Evolutionary conservation across 2,797 vertebrate genomes (phyloP), one percentile per base, ranked within the genome.

Genomic region (Spinibarbus caldwelli): DNA sequence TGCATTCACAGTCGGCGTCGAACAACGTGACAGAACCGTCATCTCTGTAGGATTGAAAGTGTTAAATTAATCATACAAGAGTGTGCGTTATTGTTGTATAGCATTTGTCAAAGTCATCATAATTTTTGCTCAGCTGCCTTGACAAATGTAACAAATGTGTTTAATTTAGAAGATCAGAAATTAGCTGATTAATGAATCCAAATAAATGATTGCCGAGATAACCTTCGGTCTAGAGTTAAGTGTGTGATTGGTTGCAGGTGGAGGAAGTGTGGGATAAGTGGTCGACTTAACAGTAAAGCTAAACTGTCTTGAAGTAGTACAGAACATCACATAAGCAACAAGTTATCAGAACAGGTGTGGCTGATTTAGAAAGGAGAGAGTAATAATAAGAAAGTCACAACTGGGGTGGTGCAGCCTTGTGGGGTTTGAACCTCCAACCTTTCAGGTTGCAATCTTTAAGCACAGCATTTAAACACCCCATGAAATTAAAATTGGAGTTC

Each of bases 241-340:
- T 59, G 49, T 57, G 64, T 84, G 49, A 84, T 84, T 84, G 49
- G 49, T 57, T 78, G 41, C 83, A 84, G 47, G 76, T 84, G 75
- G 64, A 41, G 36, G 75, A 77, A 38, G 47, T 84, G 72, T 78
- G 47, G 73, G n/a, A 64, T 64, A 75, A 83, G 54, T 64, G 70
- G 57, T 62, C 5, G 21, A 43, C n/a, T 54, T 57, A 26, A 54
- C 31, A 52, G 66, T n/a, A n/a, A 31, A 38, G 79, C 47, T 81
- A 70, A 81, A 54, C 64, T 38, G 43, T 34, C 43, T 47, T 68
- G 21, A 79, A 79, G 59, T 52, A 67, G 36, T 66, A 29, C 71
- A 52, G 59, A 67, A 76, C 59, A 75, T 64, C 62, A 66, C 14
- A 84, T 38, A 6, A 84, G 62, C 17, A 82, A 72, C 62, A 41